Evolutionary conservation across 2,113 vertebrate genomes (phyloP).

Genomic region (Grammomys dolichurus): DNA sequence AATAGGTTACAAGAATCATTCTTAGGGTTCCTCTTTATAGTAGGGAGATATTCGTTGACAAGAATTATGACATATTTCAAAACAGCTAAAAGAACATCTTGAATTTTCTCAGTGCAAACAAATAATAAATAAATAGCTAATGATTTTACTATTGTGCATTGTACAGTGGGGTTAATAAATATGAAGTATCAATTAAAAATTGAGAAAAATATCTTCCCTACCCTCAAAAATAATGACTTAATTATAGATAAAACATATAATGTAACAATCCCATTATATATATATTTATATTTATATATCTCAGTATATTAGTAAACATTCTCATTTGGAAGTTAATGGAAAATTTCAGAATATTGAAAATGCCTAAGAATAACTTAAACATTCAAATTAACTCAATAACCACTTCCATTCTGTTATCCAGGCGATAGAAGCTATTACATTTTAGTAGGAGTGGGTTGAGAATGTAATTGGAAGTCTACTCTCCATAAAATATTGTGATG

Average conservation of each 20-base stretch:
- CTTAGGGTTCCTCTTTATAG: background rate
- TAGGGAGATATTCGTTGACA: background rate
- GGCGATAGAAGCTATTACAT: background rate
- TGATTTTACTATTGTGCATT: background rate
- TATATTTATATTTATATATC: background rate
- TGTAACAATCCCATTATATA: background rate
- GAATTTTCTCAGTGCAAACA: background rate
- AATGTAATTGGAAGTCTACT: background rate
- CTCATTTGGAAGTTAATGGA: background rate
- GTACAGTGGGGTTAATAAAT: background rate
- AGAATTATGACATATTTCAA: background rate
- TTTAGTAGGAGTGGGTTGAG: background rate
- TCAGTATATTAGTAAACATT: background rate
- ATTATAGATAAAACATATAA: background rate
- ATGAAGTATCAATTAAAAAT: background rate
- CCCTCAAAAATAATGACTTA: background rate
- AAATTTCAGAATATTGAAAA: conserved; percentile 10
- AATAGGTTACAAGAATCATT: background rate
- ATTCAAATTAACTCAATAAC: background rate
- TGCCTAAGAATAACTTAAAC: background rate
- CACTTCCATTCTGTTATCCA: conserved; percentile 6
- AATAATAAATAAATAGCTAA: background rate
- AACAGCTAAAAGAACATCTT: background rate
- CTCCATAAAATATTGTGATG: background rate
- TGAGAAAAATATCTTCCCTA: background rate